Base-by-base conservation (phyloP, 2,797 vertebrate species). In the Poecilia picta region DNA sequence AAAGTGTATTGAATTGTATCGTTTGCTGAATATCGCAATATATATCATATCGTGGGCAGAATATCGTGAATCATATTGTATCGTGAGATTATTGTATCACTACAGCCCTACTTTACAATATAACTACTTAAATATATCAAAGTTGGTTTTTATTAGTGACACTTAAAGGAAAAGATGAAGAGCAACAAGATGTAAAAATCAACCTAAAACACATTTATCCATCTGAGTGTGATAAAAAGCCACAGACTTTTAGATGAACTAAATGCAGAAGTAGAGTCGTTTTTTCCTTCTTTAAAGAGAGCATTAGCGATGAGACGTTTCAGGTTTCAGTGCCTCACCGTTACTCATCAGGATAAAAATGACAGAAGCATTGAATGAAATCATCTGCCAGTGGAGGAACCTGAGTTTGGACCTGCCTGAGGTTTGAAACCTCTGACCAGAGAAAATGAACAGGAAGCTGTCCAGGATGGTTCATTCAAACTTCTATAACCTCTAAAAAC, bases 301-400 rank as follows among this genome's bases (percentile, higher is more conserved):
- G 31, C 47, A 13, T 51, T 23, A 73, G 28, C 3, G 18, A 73
- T 36, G 43, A 51, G 31, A 73, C 33, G 2, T 12, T 25, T 72
- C 25, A 28, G 45, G 46, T 72, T 18, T 31, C 36, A 59, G 39
- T 64, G 55, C 31, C 55, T 73, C 72, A 73, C 41, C 31, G 43
- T 64, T 3, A 79, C 16, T 53, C 72, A 79, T 74, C n/a, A 2
- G n/a, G 33, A 47, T 74, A 18, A 64, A 36, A 64, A 64, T 64
- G 15, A 64, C 7, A n/a, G 16, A 64, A 20, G 16, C 13, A 3
- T 13, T 36, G 15, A 36, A 28, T 2, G 31, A 64, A 20, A 36
- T 20, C 6, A 36, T 64, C 31, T 20, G 8, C 8, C 33, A 36
- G 31, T 28, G 53, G 53, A 25, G 53, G 25, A 55, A 13, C 53